phyloP scores from a whole-genome alignment of 2,797 vertebrate genomes.

The Cyclura pinguis region DNA sequence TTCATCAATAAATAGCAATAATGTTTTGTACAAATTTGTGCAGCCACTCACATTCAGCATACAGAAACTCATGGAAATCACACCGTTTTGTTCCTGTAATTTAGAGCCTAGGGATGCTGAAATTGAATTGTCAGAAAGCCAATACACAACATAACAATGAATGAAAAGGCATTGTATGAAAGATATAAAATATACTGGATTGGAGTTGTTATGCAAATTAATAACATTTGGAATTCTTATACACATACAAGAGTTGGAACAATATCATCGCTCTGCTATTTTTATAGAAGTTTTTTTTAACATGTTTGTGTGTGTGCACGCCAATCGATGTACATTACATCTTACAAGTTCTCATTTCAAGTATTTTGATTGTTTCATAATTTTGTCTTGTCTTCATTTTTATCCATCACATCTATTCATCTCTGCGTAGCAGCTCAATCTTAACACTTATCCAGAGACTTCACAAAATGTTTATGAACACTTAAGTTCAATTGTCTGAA shows the following conservation, averaged over 20 bases:
- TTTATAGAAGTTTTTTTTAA: conserved; percentile 10
- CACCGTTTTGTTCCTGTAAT: conserved; percentile 15
- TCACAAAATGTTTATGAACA: conserved; percentile 9
- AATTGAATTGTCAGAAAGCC: not conserved
- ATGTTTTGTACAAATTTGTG: conserved; percentile 18
- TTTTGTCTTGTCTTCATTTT: conserved; percentile 34
- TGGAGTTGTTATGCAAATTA: conserved; percentile 2
- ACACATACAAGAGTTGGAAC: conserved; percentile 8
- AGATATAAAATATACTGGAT: not conserved
- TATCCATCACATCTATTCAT: not conserved
- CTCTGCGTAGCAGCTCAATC: not conserved
- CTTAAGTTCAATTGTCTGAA: conserved; percentile 19
- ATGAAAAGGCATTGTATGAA: not conserved
- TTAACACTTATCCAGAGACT: conserved; percentile 7
- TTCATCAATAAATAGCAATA: conserved; percentile 36
- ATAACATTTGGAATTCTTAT: conserved; percentile 27
- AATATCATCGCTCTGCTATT: not conserved
- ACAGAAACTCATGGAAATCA: not conserved
- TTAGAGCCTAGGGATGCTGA: not conserved
- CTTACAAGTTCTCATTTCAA: not conserved
- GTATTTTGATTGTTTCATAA: conserved; percentile 5
- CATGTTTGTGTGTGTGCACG: not conserved
- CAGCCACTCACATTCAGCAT: conserved; percentile 3
- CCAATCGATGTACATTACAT: conserved; percentile 14
- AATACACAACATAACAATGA: not conserved